These are phyloP conservation scores for Sterna hirundo DNA, from an alignment of 2,113 vertebrate species.

Conservation along the genomic window DNA sequence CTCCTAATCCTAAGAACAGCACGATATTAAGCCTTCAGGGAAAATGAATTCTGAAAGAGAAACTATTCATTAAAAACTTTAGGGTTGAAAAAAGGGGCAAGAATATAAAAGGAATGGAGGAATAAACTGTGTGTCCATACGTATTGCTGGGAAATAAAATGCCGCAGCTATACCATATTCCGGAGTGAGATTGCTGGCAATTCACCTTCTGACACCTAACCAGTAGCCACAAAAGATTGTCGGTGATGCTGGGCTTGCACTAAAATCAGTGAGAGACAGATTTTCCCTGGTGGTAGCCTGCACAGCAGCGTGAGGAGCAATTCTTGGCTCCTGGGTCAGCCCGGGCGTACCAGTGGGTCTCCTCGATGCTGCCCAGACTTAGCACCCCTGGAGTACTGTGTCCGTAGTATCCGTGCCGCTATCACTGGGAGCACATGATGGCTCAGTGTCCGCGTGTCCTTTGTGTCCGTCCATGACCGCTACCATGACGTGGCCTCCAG, in stretches of 20 bases:
- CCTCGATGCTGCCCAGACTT: neutral
- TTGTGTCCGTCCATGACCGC: neutral
- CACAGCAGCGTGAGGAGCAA: neutral
- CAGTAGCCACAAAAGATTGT: neutral
- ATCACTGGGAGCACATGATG: neutral
- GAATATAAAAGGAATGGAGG: neutral
- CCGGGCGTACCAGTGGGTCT: neutral
- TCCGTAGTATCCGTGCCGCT: neutral
- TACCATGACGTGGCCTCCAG: neutral
- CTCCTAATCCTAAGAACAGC: neutral
- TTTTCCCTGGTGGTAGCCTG: neutral
- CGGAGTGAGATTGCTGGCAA: neutral
- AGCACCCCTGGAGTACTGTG: no score
- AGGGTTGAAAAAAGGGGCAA: neutral
- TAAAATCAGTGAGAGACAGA: neutral
- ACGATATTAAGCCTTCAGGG: neutral
- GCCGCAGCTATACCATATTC: neutral
- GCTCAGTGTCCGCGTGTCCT: fast-evolving
- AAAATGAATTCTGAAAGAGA: neutral
- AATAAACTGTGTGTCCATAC: neutral
- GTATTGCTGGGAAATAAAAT: neutral
- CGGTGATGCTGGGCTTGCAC: neutral
- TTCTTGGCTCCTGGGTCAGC: neutral
- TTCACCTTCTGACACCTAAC: neutral
- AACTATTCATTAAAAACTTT: slow-evolving; percentile 17